phyloP scores from a whole-genome alignment of 1,140 invertebrate genomes.

The Papilio polyxenes region DNA sequence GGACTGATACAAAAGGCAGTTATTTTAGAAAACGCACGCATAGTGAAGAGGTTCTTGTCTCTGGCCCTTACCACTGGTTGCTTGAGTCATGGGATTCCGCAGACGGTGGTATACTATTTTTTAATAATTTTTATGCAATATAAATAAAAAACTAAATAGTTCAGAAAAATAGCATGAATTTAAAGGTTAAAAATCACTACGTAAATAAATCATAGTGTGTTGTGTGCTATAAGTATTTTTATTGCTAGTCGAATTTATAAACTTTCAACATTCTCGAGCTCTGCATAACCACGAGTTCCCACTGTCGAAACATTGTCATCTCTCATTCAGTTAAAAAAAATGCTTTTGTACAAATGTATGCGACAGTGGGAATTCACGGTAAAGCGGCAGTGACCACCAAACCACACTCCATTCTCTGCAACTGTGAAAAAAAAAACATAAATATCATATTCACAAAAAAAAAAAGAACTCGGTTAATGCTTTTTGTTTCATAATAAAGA shows the following conservation, averaged over 20 bases:
- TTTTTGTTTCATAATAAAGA: no score
- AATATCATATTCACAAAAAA: no score
- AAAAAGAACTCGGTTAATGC: no score
- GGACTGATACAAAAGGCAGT: no score
- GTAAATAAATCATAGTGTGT: slow-evolving; percentile 1
- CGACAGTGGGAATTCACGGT: not conserved
- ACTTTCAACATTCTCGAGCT: slow-evolving; percentile 10
- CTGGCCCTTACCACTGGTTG: no score
- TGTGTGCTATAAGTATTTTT: not conserved
- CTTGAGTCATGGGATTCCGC: no score
- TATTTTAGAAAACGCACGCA: no score
- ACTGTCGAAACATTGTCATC: not conserved
- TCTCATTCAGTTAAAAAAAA: not conserved
- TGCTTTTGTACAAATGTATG: not conserved
- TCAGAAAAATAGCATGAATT: no score
- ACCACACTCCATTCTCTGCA: not conserved
- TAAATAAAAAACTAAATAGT: no score
- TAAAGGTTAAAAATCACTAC: not conserved
- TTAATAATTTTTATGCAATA: no score
- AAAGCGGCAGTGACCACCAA: slow-evolving; percentile 25
- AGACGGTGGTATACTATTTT: no score
- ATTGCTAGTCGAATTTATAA: slow-evolving; percentile 19
- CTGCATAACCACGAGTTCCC: not conserved
- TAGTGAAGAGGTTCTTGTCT: no score
- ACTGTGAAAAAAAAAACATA: not conserved